phyloP scores from a whole-genome alignment of 35 echinoderm and acorn worm genomes.

The Nesometra sesokonis region DNA sequence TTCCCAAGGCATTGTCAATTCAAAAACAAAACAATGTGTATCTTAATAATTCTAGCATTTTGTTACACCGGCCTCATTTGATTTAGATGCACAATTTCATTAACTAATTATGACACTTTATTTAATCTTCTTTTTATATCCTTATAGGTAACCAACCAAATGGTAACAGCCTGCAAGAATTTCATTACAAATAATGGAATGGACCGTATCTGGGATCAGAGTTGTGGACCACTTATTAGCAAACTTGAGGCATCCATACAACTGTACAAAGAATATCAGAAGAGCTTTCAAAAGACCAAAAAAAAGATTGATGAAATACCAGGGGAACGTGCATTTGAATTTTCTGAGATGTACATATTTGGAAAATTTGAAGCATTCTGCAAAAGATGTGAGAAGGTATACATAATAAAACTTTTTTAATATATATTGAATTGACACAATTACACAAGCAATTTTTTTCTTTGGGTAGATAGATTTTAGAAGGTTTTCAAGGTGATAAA shows the following conservation, averaged over 20 bases:
- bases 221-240: conserved; percentile 40
- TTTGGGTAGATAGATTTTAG: neutral
- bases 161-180: conserved; percentile 96
- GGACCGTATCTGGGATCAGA: conserved; percentile 91
- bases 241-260: conserved; percentile 57
- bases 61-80: no score
- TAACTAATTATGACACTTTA: no score
- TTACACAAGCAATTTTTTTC: no score
- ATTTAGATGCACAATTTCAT: no score
- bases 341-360: conserved; percentile 99
- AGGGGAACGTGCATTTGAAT: conserved; percentile 80
- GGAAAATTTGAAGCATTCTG: conserved; percentile 99
- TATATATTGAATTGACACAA: no score
- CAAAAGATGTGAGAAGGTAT: conserved; percentile 89
- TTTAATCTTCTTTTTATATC: neutral
- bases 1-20: no score
- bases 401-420: no score
- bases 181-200: conserved; percentile 89
- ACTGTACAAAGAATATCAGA: conserved; percentile 87
- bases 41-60: no score
- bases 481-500: neutral
- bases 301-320: conserved; percentile 93
- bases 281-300: conserved; percentile 85
- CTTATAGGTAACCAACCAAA: conserved; percentile 82
- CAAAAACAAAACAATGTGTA: no score